A percentile compares a stretch with the other conserved stretches of the same genome.
phyloP scores from a whole-genome alignment of 2,113 vertebrate genomes.

The Plotosus lineatus region DNA sequence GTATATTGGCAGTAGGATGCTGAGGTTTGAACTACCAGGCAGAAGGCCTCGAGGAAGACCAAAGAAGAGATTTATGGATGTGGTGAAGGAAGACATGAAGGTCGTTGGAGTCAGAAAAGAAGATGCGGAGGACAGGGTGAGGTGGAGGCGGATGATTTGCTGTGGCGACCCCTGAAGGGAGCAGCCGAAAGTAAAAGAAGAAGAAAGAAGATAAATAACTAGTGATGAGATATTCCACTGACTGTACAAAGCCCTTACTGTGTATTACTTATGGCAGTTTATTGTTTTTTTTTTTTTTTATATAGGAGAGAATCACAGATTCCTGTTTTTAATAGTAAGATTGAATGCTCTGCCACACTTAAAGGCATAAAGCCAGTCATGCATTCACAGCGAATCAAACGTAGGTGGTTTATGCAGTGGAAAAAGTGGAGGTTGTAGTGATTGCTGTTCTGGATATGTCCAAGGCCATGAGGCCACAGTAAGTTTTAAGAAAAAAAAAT shows the following conservation, averaged over 20 bases:
- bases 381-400: background rate
- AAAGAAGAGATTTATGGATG: no score
- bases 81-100: no score
- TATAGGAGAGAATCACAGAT: background rate
- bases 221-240: background rate
- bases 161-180: no score
- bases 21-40: no score
- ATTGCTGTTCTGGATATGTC: background rate
- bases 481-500: constrained; percentile 8
- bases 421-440: background rate
- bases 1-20: no score
- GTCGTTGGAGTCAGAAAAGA: no score
- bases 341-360: background rate
- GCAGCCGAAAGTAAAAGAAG: no score
- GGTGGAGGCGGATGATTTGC: no score
- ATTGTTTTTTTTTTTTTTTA: no score
- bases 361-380: background rate
- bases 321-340: background rate
- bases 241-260: background rate
- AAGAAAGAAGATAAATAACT: background rate
- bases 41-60: no score
- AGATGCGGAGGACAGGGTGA: no score
- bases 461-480: background rate
- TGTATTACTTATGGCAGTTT: background rate
- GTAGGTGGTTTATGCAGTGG: background rate